Evolutionary conservation across 1,140 invertebrate genomes (phyloP), one percentile per base, ranked within the genome.

Genomic region (Limonius californicus): DNA sequence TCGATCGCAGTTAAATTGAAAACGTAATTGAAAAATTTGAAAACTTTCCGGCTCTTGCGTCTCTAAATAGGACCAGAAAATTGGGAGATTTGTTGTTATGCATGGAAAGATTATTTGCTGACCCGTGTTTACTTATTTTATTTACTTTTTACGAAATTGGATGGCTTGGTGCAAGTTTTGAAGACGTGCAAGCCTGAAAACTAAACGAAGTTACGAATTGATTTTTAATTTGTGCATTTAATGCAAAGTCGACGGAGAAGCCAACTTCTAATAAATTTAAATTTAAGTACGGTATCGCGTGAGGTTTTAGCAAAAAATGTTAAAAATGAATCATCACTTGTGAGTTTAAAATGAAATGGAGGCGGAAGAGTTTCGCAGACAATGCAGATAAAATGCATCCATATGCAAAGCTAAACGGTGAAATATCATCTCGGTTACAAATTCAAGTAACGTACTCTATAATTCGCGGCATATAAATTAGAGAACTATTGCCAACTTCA

Each of bases 391-490:
- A 50, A 50, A 19, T 50, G 45, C 45, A 50, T 50, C 16, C 45
- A 50, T 50, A 50, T 50, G 45, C 45, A 50, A 50, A 50, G 45
- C 9, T 50, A 50, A 50, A 21, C 45, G 45, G 16, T 50, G 20
- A 50, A 50, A 50, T 50, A 50, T 50, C 45, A 50, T 50, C 45
- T 50, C 45, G 9, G 45, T 50, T 50, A 50, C 45, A 50, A 50
- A 50, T 18, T 50, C n/a, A 11, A 50, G 14, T 16, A 11, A 18
- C 16, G 45, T 50, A 50, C 64, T 54, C 21, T 65, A 62, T 65
- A 65, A 65, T 65, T 65, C 58, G 45, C 32, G 53, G 54, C 54
- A 66, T 57, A 67, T 67, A 67, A 67, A 67, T 67, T 64, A 61
- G 55, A 47, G 55, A 63, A 54, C 57, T 66, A 61, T 63, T 63